Evolutionary conservation across 1,140 invertebrate genomes (phyloP), one percentile per base, ranked within the genome.

Genomic region (Metopolophium dirhodum): DNA sequence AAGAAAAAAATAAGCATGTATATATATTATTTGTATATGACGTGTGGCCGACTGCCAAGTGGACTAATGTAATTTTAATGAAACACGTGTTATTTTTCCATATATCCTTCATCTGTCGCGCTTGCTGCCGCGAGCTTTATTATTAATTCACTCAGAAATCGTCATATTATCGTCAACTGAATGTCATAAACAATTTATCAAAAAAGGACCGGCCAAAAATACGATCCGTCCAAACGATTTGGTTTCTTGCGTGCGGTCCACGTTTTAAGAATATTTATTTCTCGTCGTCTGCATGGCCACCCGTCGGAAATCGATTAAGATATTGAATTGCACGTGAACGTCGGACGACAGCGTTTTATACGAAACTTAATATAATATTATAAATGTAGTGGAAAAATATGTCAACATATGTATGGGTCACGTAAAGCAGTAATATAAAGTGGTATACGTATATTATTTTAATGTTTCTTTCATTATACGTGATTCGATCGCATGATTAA

Each of bases 61-160:
- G 77, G 91, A 92, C 91, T 92, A 92, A 92, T 92, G 91, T 92
- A 85, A 54, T 92, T 92, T 85, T 92, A 92, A 92, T 92, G 91
- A 92, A 92, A 92, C 91, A 85, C 91, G 91, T 85, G 91, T 92
- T 85, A 54, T 82, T 77, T 89, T 54, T 89, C 47, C 41, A n/a
- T 47, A 77, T 83, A 49, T 68, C 68, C 37, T 91, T 68, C 68
- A 35, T 51, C 68, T 82, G 90, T 82, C 90, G 90, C 68, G 30
- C 11, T 85, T 37, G 35, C 88, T 37, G 35, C 88, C 54, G n/a
- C 20, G 91, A 77, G n/a, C 68, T 92, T 91, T 92, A 92, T 83
- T 92, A 92, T 92, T 92, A 92, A 92, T 92, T 92, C 91, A 92
- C 91, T 92, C 61, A 51, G 91, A 83, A 92, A 92, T 92, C 91